phyloP scores from a whole-genome alignment of 1,140 invertebrate species.

The Lucilia sericata region DNA sequence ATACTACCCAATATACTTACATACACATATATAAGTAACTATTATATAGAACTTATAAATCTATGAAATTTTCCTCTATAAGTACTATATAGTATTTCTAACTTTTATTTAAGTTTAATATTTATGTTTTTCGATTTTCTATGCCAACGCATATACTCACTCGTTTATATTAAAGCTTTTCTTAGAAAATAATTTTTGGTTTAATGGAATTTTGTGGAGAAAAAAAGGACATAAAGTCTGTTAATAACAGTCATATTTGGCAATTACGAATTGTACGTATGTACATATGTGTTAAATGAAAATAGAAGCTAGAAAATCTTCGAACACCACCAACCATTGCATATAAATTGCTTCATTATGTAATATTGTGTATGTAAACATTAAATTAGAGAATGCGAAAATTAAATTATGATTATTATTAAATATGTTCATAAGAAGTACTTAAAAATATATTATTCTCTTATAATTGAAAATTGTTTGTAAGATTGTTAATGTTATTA shows the following conservation, averaged over 20 bases:
- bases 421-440: neutral
- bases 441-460: neutral
- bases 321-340: neutral
- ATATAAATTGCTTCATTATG: neutral
- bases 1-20: too few relatives aligned
- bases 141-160: neutral
- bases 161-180: neutral
- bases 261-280: neutral
- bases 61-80: too few relatives aligned
- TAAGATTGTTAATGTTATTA: neutral
- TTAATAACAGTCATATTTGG: slow-evolving; percentile 3
- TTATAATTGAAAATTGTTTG: neutral
- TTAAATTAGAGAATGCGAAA: neutral
- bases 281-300: neutral
- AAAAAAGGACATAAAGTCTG: neutral
- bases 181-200: neutral
- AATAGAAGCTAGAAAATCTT: neutral
- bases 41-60: too few relatives aligned
- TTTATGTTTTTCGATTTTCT: neutral
- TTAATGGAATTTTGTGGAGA: neutral
- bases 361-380: neutral
- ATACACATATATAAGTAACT: too few relatives aligned
- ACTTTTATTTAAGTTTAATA: neutral
- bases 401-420: neutral
- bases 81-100: too few relatives aligned